These are phyloP conservation scores for Eubucco bourcierii DNA, from an alignment of 2,113 vertebrate genomes.

Conservation along the genomic window DNA sequence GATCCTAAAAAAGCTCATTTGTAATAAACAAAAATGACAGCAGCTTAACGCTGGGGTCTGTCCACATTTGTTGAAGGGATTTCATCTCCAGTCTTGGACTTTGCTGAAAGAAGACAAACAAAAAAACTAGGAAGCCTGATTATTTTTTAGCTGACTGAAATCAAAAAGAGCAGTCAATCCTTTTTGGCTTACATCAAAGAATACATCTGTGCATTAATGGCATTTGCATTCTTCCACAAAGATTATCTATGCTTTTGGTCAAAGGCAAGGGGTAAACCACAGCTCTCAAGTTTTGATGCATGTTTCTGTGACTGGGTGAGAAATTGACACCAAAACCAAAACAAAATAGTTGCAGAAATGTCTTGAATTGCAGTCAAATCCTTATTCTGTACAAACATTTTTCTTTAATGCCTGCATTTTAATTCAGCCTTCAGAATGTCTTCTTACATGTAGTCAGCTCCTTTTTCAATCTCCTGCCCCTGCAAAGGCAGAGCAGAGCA, in stretches of 20 bases:
- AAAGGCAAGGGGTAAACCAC: background rate
- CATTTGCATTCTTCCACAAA: background rate
- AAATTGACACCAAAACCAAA: background rate
- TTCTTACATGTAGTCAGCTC: background rate
- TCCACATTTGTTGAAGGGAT: background rate
- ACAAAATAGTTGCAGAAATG: background rate
- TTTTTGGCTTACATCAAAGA: background rate
- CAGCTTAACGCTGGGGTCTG: background rate
- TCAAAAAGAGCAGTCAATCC: background rate
- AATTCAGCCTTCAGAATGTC: background rate
- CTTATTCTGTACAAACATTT: background rate
- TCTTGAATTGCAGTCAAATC: background rate
- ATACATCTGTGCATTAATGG: background rate
- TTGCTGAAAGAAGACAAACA: background rate
- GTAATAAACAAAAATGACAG: background rate
- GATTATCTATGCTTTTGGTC: background rate
- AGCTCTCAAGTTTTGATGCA: background rate
- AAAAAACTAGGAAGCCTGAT: background rate
- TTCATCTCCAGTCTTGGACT: background rate
- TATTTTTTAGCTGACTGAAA: conserved; percentile 6
- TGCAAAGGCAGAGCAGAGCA: background rate
- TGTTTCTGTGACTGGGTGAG: background rate
- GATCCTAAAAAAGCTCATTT: background rate
- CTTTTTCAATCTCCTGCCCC: background rate
- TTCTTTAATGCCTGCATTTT: background rate